These are phyloP conservation scores for Pollicipes pollicipes DNA, from an alignment of 1,140 invertebrate genomes.

Conservation along the genomic window DNA sequence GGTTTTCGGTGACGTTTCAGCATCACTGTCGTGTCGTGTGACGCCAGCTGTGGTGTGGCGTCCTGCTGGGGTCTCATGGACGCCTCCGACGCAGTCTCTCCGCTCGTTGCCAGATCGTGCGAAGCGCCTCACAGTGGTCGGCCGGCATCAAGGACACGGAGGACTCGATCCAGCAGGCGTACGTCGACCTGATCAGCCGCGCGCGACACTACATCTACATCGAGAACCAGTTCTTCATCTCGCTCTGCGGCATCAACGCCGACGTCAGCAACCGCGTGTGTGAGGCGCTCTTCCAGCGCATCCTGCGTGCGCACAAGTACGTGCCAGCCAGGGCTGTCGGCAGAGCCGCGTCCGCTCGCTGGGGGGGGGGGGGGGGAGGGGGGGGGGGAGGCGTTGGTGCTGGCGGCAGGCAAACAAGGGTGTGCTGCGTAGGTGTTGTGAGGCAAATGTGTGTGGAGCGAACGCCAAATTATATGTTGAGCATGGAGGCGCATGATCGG, in stretches of 20 bases:
- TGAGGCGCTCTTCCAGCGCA: constrained; percentile 66
- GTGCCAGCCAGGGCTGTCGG: constrained; percentile 11
- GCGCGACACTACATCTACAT: constrained; percentile 90
- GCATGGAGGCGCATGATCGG: no score
- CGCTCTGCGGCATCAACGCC: constrained; percentile 23
- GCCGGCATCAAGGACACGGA: constrained; percentile 65
- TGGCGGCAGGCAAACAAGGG: no score
- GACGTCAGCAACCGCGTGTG: constrained; percentile 65
- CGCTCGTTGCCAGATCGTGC: constrained; percentile 43
- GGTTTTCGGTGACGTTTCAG: no score
- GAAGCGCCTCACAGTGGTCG: constrained; percentile 86
- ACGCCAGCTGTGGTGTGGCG: no score
- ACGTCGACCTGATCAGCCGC: constrained; percentile 73
- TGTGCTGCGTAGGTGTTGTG: no score
- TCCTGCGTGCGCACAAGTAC: constrained; percentile 62
- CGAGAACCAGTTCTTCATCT: constrained; percentile 98
- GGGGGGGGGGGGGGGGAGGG: no score
- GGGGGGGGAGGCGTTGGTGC: no score
- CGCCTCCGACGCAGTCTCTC: no score
- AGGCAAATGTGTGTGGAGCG: no score
- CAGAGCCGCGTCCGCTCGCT: no score
- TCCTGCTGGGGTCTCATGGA: background rate
- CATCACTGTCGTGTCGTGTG: no score
- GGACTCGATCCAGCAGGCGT: constrained; percentile 83
- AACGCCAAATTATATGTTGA: no score